Percentiles rank a stretch among this genome's conserved stretches.
Conservation (phyloP, 2,797 vertebrate genomes). For the Antennarius maculatus region DNA sequence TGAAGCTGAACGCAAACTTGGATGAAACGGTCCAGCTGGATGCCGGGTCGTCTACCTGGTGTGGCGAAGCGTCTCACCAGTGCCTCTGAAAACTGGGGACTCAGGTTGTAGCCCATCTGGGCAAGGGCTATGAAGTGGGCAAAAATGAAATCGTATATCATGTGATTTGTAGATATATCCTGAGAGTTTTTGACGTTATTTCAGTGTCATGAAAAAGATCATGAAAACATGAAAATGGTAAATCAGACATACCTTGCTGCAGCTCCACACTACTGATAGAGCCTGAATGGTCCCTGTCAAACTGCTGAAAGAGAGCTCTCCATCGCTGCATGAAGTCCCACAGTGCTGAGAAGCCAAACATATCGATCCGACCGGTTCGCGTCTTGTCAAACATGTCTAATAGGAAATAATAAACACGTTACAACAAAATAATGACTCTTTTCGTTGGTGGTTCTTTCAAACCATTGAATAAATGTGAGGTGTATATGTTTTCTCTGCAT, state of each 20-base stretch:
- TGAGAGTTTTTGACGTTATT: background rate
- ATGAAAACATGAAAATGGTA: background rate
- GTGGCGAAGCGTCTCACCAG: conserved; percentile 79
- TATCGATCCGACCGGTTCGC: conserved; percentile 87
- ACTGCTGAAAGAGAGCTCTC: conserved; percentile 92
- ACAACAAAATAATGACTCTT: background rate
- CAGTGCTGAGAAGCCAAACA: conserved; percentile 91
- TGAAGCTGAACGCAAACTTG: conserved; percentile 96
- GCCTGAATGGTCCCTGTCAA: conserved; percentile 90
- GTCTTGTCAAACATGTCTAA: conserved; percentile 96
- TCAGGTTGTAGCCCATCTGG: conserved; percentile 97
- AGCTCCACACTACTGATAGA: conserved; percentile 87
- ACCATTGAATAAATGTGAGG: conserved; percentile 5
- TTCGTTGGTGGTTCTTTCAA: background rate
- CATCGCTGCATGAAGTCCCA: conserved; percentile 93
- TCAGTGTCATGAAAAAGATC: background rate
- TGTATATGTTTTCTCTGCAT: background rate
- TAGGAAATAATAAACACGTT: conserved; percentile 10
- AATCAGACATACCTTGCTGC: conserved; percentile 86
- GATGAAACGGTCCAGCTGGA: conserved; percentile 95
- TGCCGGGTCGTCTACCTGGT: conserved; percentile 56
- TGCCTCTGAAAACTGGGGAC: conserved; percentile 91
- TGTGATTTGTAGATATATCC: background rate
- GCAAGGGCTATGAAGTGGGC: conserved; percentile 81
- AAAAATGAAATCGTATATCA: background rate